These are phyloP conservation scores for Megalops cyprinoides DNA, from an alignment of 2,797 vertebrate genomes.

Conservation along the genomic window DNA sequence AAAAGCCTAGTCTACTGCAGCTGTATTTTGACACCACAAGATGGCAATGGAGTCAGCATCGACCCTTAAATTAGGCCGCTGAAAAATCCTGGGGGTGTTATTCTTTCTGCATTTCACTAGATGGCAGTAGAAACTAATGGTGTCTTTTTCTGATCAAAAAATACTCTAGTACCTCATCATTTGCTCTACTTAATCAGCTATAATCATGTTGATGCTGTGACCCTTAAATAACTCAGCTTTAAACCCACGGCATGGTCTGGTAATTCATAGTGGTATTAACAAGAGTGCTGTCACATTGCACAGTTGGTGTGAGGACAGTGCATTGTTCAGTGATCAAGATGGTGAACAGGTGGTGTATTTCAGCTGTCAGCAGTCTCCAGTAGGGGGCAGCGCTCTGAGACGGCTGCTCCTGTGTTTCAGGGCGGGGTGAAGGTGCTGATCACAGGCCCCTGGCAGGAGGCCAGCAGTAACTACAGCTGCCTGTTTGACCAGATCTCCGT, in stretches of 20 bases:
- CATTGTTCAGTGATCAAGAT: too few species aligned
- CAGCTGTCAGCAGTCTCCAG: not conserved
- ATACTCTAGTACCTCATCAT: too few species aligned
- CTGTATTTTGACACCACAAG: constrained; percentile 43
- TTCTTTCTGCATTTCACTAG: constrained; percentile 50
- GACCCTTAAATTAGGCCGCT: not conserved
- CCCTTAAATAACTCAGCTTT: too few species aligned
- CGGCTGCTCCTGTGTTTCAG: constrained; percentile 60
- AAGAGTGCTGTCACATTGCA: too few species aligned
- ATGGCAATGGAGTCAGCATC: constrained; percentile 34
- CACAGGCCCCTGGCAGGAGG: constrained; percentile 97
- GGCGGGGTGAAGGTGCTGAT: constrained; percentile 98
- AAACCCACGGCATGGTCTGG: too few species aligned
- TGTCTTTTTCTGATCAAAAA: not conserved
- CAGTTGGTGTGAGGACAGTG: not conserved
- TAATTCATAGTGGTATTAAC: too few species aligned
- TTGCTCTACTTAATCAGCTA: too few species aligned
- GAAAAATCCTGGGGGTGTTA: constrained; percentile 28
- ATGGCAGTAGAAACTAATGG: constrained; percentile 46
- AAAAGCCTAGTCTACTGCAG: not conserved
- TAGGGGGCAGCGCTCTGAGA: not conserved
- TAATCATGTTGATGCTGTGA: too few species aligned
- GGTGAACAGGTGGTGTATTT: not conserved
- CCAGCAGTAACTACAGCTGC: constrained; percentile 96
- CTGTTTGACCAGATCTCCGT: constrained; percentile 99